Evolutionary conservation across 2,888 invertebrate species (phyloP).

Genomic region (Drosophila villosipedis): DNA sequence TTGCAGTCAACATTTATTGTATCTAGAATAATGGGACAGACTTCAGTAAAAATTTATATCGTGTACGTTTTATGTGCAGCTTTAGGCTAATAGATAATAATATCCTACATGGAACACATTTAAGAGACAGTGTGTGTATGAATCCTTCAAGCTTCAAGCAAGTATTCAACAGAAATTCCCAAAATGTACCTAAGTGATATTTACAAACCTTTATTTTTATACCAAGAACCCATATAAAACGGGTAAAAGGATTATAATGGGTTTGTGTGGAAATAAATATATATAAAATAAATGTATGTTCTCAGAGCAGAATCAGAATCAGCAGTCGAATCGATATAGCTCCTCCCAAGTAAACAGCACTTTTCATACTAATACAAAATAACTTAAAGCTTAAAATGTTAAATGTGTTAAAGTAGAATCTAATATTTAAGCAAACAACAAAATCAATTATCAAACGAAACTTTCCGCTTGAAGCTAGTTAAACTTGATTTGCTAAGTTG

Average conservation of each 20-base stretch:
- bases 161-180: neutral
- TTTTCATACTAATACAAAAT: neutral
- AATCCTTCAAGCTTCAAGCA: neutral
- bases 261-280: neutral
- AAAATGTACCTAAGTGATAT: neutral
- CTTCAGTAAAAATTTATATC: slow-evolving; percentile 1
- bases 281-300: neutral
- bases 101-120: neutral
- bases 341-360: neutral
- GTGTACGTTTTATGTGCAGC: neutral
- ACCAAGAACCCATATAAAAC: neutral
- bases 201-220: neutral
- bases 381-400: neutral
- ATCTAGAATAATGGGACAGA: neutral
- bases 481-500: neutral
- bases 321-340: neutral
- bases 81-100: neutral
- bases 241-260: neutral
- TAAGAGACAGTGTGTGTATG: neutral
- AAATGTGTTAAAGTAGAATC: neutral
- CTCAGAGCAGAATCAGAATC: neutral
- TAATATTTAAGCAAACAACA: neutral
- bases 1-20: slow-evolving; percentile 37
- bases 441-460: neutral
- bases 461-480: neutral